A percentile compares a stretch with the other conserved stretches of the same genome.
Conservation (phyloP, 2,797 vertebrate species). For the Hybognathus amarus region DNA sequence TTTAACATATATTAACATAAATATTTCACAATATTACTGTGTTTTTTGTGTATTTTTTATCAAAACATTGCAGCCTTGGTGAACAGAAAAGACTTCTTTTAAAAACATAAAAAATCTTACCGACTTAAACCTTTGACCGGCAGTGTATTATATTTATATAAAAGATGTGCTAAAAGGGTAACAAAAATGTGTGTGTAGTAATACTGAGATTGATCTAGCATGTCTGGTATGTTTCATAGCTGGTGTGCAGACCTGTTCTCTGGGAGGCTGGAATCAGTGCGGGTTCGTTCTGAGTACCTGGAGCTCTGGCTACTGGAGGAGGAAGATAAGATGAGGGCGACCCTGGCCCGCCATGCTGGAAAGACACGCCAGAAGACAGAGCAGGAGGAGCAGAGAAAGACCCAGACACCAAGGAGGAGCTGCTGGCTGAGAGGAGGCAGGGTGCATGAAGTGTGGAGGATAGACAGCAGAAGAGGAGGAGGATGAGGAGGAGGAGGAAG, state of each 20-base stretch:
- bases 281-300: conserved; percentile 90
- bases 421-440: conserved; percentile 72
- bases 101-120: too few relatives aligned
- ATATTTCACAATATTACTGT: too few relatives aligned
- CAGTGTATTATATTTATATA: too few relatives aligned
- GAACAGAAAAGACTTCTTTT: too few relatives aligned
- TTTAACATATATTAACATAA: too few relatives aligned
- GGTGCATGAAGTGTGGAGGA: conserved; percentile 70
- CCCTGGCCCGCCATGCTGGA: conserved; percentile 94
- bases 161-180: too few relatives aligned
- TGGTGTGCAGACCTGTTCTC: conserved; percentile 84
- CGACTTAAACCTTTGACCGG: too few relatives aligned
- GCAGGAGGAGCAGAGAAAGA: conserved; percentile 74
- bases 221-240: conserved; percentile 3
- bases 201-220: not conserved
- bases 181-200: too few relatives aligned
- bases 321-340: conserved; percentile 87
- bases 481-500: conserved; percentile 69
- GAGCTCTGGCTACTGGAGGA: conserved; percentile 83
- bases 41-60: too few relatives aligned
- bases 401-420: conserved; percentile 68
- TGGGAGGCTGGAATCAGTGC: conserved; percentile 84
- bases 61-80: too few relatives aligned
- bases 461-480: conserved; percentile 75
- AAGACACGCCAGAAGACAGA: conserved; percentile 82